Conservation (phyloP, 1,140 invertebrate genomes). For the Calosoma granatense region DNA sequence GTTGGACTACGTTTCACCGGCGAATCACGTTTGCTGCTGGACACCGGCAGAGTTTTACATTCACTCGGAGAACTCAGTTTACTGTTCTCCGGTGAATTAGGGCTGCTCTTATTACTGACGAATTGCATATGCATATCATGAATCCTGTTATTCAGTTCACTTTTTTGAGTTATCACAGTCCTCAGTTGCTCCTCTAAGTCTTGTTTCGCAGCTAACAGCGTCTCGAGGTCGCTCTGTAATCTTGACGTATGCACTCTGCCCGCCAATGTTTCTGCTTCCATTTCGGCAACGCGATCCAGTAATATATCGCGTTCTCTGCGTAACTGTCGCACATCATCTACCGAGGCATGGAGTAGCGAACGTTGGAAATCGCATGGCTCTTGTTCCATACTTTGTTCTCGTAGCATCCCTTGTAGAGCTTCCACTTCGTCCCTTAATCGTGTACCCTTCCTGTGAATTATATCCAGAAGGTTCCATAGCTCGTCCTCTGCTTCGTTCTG, state of each 20-base stretch:
- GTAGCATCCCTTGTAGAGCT: conserved; percentile 39
- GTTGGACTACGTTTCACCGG: not conserved
- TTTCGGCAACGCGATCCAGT: conserved; percentile 54
- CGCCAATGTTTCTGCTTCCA: conserved; percentile 59
- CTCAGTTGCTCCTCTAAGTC: conserved; percentile 53
- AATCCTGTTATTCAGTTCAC: conserved; percentile 38
- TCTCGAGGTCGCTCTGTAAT: conserved; percentile 48
- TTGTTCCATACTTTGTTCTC: conserved; percentile 36
- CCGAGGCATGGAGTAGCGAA: conserved; percentile 33
- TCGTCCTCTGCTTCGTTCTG: conserved; percentile 61
- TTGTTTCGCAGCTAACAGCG: conserved; percentile 45
- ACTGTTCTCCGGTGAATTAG: conserved; percentile 10
- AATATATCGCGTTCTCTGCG: conserved; percentile 59
- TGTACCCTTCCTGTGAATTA: conserved; percentile 70
- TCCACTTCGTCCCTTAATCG: conserved; percentile 65
- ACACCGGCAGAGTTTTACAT: not conserved
- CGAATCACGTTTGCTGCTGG: not conserved
- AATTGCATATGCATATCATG: conserved; percentile 37
- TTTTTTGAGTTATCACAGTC: conserved; percentile 40
- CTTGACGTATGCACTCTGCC: conserved; percentile 50
- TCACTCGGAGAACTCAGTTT: not conserved
- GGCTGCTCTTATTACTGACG: conserved; percentile 26
- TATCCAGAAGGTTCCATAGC: conserved; percentile 72
- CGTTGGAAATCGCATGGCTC: conserved; percentile 38
- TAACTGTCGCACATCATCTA: conserved; percentile 41